Base-by-base conservation (phyloP, 2,113 vertebrate genomes). In the Hippocampus abdominalis region DNA sequence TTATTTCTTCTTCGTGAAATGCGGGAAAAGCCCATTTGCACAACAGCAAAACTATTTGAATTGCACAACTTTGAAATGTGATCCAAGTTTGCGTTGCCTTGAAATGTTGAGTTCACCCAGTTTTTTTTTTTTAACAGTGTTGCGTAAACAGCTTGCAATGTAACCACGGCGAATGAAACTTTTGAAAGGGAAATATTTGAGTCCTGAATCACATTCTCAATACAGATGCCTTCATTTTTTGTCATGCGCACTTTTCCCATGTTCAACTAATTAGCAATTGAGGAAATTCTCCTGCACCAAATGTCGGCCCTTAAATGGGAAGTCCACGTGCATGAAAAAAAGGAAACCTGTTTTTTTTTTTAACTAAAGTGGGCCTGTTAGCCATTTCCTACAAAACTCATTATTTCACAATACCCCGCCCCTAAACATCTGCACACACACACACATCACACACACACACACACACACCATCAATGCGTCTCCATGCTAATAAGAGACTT, bases 331-430 rank as follows among this genome's bases (percentile, higher is more conserved):
- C 66, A 70, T 68, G 53, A 71, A 42, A 71, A 73, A 1, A 73
- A 12, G 70, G 60, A 39, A 73, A 71, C 53, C 60, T 6, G 6
- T 60, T 60, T 60, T 8, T 32, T 69, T 61, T 70, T 71, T 60
- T 60, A 64, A 44, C 42, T 70, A 72, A 39, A 5, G 25, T 42
- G 54, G 44, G 59, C 66, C 67, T 70, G 74, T 40, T 70, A 71
- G 75, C 73, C 42, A 83, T 86, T 84, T 86, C 69, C 80, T 69
- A 70, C 63, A 76, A 73, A 71, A 66, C 73, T 83, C 82, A 82
- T 84, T 83, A 84, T 69, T 87, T 49, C 57, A 25, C 62, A 74
- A 29, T 13, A 62, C 70, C 66, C 68, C 60, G 71, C 78, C 64
- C 42, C 44, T 39, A 27, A 71, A 77, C 64, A 71, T 80, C 75